Evolutionary conservation across 2,888 invertebrate species (phyloP), one percentile per base, ranked within the genome.

Genomic region (Phlogophora meticulosa): DNA sequence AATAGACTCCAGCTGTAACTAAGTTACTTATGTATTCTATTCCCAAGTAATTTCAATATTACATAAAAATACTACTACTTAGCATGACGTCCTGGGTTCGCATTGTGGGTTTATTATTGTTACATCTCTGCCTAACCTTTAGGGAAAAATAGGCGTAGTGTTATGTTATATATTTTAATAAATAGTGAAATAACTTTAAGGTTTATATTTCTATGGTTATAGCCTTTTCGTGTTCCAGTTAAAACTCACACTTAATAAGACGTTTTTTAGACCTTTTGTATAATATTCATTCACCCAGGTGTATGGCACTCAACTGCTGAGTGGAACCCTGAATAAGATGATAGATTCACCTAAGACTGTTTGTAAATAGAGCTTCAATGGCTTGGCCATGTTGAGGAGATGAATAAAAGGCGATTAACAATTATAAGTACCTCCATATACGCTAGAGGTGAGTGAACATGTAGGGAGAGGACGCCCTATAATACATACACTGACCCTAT

Each of bases 201-300:
- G 24, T 7, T 20, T 34, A 17, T 56, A 57, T 11, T 17, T n/a
- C n/a, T n/a, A n/a, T n/a, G n/a, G n/a, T n/a, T n/a, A 65, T 3
- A 36, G 70, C 34, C 1, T 58, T 69, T 64, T 20, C 24, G 7
- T 64, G 64, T 69, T 64, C 13, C 36, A 42, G 42, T 56, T 34
- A 34, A 55, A 68, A 64, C 34, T 15, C 32, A 2, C 32, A 55
- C 22, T 17, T 13, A 20, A 34, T 32, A 28, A 28, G 28, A n/a
- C n/a, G 28, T 28, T 17, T 32, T 15, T 45, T 7, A 15, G 11
- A 13, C 11, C 15, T 34, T 59, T 22, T 60, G 46, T 24, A 22
- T 45, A 10, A 11, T 28, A 32, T 38, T 59, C 32, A 45, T 59
- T 70, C 43, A 43, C 24, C 5, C 42, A 7, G 9, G 13, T 20